phyloP scores from a whole-genome alignment of 1,140 invertebrate species.

The Drosophila jambulina region DNA sequence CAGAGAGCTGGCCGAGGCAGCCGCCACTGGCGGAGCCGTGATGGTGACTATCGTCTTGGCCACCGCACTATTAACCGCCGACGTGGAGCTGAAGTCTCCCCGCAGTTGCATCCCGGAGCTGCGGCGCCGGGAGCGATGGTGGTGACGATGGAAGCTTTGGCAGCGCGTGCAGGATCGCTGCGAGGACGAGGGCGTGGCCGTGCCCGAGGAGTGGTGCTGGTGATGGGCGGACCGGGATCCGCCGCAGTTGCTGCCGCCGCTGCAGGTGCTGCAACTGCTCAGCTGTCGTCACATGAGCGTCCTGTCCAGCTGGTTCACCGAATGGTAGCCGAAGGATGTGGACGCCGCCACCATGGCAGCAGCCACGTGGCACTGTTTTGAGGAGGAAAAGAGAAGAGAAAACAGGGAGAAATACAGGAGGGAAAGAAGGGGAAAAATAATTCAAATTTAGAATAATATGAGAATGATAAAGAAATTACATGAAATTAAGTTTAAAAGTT shows the following conservation, averaged over 20 bases:
- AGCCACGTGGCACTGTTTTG: conserved; percentile 79
- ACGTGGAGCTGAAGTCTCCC: conserved; percentile 70
- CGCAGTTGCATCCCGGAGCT: conserved; percentile 72
- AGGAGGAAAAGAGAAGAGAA: not conserved
- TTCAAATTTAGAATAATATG: not conserved
- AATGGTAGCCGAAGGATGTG: conserved; percentile 83
- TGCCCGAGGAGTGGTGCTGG: conserved; percentile 66
- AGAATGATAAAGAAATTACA: not conserved
- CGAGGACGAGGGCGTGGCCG: conserved; percentile 64
- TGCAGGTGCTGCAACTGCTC: conserved; percentile 85
- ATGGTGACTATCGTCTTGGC: conserved; percentile 75
- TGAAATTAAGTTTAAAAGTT: not conserved
- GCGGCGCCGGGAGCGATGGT: conserved; percentile 77
- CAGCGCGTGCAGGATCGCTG: conserved; percentile 78
- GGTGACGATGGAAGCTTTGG: conserved; percentile 83
- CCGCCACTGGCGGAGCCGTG: conserved; percentile 69
- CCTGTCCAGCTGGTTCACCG: conserved; percentile 82
- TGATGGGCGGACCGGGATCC: conserved; percentile 66
- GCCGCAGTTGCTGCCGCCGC: conserved; percentile 83
- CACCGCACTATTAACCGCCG: conserved; percentile 68
- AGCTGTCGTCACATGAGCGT: conserved; percentile 84
- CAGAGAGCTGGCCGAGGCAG: conserved; percentile 63
- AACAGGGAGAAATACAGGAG: not conserved
- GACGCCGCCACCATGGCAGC: conserved; percentile 84
- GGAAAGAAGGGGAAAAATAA: not conserved